Evolutionary conservation across 2,797 vertebrate genomes (phyloP), one percentile per base, ranked within the genome.

Genomic region (Siniperca scherzeri): DNA sequence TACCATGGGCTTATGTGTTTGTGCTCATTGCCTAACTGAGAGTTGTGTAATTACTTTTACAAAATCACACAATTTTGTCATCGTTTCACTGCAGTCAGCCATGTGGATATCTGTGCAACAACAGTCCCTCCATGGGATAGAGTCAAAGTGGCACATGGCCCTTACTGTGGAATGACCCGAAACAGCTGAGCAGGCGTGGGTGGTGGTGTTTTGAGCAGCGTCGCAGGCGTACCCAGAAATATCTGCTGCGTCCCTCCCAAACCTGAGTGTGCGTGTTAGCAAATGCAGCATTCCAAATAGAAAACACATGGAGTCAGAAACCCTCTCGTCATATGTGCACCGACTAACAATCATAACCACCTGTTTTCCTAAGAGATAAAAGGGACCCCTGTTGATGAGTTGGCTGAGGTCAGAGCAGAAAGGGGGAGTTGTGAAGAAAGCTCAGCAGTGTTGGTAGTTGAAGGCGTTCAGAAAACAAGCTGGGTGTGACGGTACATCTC

Each of bases 161-260:
- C 85, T 76, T 64, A 40, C 93, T 89, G 88, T 91, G 93, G 94
- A 95, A 95, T 93, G 91, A 90, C 85, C 88, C 55, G 73, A 94
- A 96, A 95, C 96, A 96, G 96, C 95, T 96, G 96, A 95, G 91
- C 76, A 86, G 85, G 87, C 89, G 91, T 91, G 94, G 94, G 94
- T 87, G 91, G 90, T 87, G 91, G 92, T 93, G 94, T 92, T 93
- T 90, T 88, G 82, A 91, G 86, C 83, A 75, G 88, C 59, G 40
- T 80, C 67, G 69, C 79, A 87, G 83, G 84, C 91, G 81, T 88
- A 90, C 92, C 92, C 93, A 92, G 93, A 96, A 95, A 96, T 95
- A 95, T 94, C 94, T 74, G 82, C 81, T 16, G 90, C 50, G 92
- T 95, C 93, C 93, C 93, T 94, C 88, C 90, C 92, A 91, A 94